Conservation (phyloP, 1,140 invertebrate genomes). For the Pseudomyrmex dendroicus region DNA sequence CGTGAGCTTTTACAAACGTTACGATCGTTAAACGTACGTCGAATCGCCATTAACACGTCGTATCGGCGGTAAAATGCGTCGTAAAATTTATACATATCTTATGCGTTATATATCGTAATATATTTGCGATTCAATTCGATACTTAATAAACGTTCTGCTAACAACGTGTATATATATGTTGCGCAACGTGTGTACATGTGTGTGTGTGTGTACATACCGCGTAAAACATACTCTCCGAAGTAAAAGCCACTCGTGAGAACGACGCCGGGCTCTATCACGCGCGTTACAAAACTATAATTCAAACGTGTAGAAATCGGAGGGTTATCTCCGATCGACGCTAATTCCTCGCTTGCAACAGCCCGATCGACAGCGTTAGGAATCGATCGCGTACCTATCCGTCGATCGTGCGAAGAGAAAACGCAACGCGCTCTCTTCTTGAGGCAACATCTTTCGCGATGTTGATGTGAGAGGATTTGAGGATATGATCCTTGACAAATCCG, state of each 20-base stretch:
- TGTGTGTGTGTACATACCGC: no score
- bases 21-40: constrained; percentile 42
- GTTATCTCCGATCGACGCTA: constrained; percentile 45
- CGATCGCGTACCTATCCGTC: constrained; percentile 19
- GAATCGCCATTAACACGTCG: constrained; percentile 46
- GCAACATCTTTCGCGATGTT: neutral
- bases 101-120: neutral
- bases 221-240: neutral
- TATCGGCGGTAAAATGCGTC: constrained; percentile 30
- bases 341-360: constrained; percentile 14
- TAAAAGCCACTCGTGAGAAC: constrained; percentile 40
- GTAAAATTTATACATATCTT: constrained; percentile 32
- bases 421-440: constrained; percentile 1
- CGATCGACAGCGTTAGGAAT: constrained; percentile 7
- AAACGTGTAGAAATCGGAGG: constrained; percentile 41
- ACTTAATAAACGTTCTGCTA: neutral
- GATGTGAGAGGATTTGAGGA: no score
- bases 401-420: constrained; percentile 37
- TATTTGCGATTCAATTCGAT: constrained; percentile 34
- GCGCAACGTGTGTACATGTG: neutral
- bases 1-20: constrained; percentile 22
- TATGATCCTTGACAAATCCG: neutral
- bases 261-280: neutral
- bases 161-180: neutral
- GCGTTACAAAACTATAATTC: constrained; percentile 38